phyloP scores from a whole-genome alignment of 2,797 vertebrate species.

The Cynodonichthys magdalenae region DNA sequence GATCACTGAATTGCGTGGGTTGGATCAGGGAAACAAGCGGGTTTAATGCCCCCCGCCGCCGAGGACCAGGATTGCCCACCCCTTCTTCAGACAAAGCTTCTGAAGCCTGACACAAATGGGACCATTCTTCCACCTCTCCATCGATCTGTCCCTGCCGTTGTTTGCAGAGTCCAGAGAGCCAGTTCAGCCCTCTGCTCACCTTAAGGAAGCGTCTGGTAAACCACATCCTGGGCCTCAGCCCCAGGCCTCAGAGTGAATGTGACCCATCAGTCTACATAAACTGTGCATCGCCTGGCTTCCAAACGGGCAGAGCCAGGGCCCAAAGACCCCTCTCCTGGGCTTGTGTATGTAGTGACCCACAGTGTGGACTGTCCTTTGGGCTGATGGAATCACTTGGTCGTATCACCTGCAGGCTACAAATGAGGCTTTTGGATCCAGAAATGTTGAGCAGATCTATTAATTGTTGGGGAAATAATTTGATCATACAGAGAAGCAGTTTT shows the following conservation, averaged over 20 bases:
- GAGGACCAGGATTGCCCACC: too few relatives aligned
- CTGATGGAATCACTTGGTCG: constrained; percentile 39
- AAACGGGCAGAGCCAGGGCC: constrained; percentile 80
- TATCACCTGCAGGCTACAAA: constrained; percentile 10
- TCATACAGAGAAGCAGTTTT: constrained; percentile 6
- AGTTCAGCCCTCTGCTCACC: constrained; percentile 88
- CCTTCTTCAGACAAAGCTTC: not conserved
- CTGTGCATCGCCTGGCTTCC: constrained; percentile 73
- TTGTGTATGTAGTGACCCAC: constrained; percentile 87
- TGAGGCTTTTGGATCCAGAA: constrained; percentile 32
- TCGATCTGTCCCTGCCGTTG: constrained; percentile 63
- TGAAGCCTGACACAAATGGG: constrained; percentile 7
- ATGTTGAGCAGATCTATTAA: constrained; percentile 44
- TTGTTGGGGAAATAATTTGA: constrained; percentile 9
- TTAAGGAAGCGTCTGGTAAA: constrained; percentile 96
- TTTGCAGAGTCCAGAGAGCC: constrained; percentile 89
- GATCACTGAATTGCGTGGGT: too few relatives aligned
- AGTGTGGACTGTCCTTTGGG: constrained; percentile 42
- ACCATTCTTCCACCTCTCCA: constrained; percentile 39
- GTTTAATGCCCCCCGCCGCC: too few relatives aligned
- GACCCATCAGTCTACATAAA: constrained; percentile 87
- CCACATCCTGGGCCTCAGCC: constrained; percentile 92
- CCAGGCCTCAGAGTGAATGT: constrained; percentile 86
- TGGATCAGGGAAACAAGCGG: too few relatives aligned
- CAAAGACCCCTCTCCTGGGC: constrained; percentile 95